Evolutionary conservation across 2,888 invertebrate species (phyloP).

Genomic region (Rotaria sp.): DNA sequence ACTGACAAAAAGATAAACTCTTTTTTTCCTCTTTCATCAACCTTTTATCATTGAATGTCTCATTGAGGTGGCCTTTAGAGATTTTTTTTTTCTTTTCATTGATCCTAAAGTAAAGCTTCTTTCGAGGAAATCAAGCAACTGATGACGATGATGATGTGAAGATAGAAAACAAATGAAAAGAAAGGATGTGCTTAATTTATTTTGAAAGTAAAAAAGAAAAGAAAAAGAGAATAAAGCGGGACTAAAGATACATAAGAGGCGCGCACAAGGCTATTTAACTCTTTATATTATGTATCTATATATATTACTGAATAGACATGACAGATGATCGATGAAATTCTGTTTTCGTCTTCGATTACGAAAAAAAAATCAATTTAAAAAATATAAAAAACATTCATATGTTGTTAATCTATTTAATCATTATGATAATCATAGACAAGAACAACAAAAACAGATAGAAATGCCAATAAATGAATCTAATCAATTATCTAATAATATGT

Average conservation of each 20-base stretch:
- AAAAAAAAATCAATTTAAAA: neutral
- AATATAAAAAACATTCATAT: neutral
- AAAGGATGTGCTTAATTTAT: neutral
- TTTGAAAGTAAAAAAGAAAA: neutral
- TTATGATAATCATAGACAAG: neutral
- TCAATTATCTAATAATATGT: neutral
- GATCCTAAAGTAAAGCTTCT: slow-evolving; percentile 19
- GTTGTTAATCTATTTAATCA: neutral
- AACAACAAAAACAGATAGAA: neutral
- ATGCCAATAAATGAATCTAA: neutral
- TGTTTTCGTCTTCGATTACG: neutral
- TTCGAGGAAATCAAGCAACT: neutral
- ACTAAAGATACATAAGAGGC: neutral
- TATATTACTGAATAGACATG: neutral
- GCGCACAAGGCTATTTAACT: neutral
- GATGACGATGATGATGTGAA: neutral
- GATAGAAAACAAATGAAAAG: neutral
- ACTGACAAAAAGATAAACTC: neutral
- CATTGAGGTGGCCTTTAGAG: neutral
- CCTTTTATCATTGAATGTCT: neutral
- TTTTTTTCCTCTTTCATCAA: neutral
- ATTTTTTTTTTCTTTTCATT: neutral
- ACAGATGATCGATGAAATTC: slow-evolving; percentile 15
- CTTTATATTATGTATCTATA: neutral
- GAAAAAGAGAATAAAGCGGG: neutral